A percentile compares a stretch with the other conserved stretches of the same genome.
phyloP scores from a whole-genome alignment of 2,888 invertebrate genomes.

The Miltochrista miniata region DNA sequence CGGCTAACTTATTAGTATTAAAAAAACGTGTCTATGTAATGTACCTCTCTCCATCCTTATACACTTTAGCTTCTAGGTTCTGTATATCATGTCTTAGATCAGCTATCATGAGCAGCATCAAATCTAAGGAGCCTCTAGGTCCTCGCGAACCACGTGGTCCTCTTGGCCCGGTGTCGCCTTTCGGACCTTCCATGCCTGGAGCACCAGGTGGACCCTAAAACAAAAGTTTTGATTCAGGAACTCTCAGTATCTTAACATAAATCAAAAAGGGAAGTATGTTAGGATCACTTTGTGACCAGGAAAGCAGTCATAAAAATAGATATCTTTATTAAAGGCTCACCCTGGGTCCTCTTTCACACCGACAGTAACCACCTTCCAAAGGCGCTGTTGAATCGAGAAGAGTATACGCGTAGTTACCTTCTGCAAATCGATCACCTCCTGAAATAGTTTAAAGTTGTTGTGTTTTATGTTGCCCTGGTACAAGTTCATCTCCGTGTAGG shows the following conservation, averaged over 20 bases:
- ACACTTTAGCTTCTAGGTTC: constrained; percentile 84
- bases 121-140: constrained; percentile 85
- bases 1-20: too few species aligned
- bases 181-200: constrained; percentile 84
- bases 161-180: constrained; percentile 83
- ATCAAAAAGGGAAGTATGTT: too few species aligned
- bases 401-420: constrained; percentile 78
- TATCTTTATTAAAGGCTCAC: constrained; percentile 60
- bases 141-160: constrained; percentile 85
- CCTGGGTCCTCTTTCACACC: constrained; percentile 86
- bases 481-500: background rate
- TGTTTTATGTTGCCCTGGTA: background rate
- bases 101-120: constrained; percentile 85
- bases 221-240: background rate
- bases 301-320: too few species aligned
- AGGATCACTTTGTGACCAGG: too few species aligned
- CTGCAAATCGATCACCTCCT: constrained; percentile 63
- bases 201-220: constrained; percentile 85
- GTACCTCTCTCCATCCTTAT: constrained; percentile 75
- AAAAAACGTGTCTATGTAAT: too few species aligned
- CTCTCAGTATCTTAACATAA: too few species aligned
- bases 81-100: constrained; percentile 86
- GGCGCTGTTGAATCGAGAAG: constrained; percentile 85
- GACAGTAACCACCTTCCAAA: constrained; percentile 83
- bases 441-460: constrained; percentile 14